Evolutionary conservation across 2,113 vertebrate species (phyloP), one percentile per base, ranked within the genome.

Genomic region (Istiophorus platypterus): DNA sequence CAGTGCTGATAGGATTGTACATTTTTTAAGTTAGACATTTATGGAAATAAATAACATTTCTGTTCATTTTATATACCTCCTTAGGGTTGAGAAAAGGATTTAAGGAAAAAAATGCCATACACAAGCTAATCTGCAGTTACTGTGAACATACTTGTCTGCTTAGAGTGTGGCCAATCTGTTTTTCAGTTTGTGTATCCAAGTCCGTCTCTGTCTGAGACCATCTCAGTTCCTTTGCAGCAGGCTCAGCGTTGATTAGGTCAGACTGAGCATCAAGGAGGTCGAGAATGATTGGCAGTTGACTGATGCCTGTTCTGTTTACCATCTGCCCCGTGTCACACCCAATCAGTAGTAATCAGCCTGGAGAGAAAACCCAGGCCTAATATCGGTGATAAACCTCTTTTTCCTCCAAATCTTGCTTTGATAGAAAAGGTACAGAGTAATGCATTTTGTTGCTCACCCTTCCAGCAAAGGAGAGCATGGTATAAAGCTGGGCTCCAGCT

Each of bases 261-360:
- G 49, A 67, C 34, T 41, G 61, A 85, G 77, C 63, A 68, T 39
- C 42, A 13, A 42, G 37, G 56, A 80, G 89, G 88, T 85, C 68
- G n/a, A 56, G 31, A 18, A 80, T 89, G 91, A 91, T 86, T 93
- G 91, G 62, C 92, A 88, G 82, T 59, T 75, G 61, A 78, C 54
- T 67, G 81, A 85, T 84, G 82, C 61, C 29, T 70, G 8, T 71
- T 90, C 76, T 82, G 83, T 83, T 85, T 80, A 39, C 81, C 81
- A 81, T 84, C 85, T 83, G 84, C 72, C 84, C 82, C 10, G 0
- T 84, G 87, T 92, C 89, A 83, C 70, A 81, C 37, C 79, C 76
- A 72, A 75, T 92, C 86, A 85, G 65, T 15, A 29, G 29, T 82
- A 78, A 86, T 84, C 80, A 89, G 80, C 52, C 52, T 39, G 61